phyloP scores from a whole-genome alignment of 1,140 invertebrate genomes.

The Drepana arcuata region DNA sequence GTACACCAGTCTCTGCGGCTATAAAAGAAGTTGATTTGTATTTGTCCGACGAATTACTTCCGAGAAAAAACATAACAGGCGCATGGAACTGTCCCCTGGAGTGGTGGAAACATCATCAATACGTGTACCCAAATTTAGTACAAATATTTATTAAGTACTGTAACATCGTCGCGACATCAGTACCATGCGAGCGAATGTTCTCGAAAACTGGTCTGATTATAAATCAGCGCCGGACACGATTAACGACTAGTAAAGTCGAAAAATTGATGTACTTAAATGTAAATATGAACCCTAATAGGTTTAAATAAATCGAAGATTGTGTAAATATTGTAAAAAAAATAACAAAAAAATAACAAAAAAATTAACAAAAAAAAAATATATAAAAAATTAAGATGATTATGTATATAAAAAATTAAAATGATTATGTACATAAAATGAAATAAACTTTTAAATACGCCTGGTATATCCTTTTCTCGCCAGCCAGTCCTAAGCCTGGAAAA shows the following conservation, averaged over 20 bases:
- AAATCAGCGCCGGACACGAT: conserved; percentile 7
- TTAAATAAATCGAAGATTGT: not conserved
- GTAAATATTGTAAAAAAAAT: too few relatives aligned
- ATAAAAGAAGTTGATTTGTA: conserved; percentile 12
- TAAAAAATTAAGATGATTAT: not conserved
- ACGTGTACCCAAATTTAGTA: conserved; percentile 12
- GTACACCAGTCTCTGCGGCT: conserved; percentile 1
- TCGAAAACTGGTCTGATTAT: conserved; percentile 10
- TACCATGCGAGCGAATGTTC: conserved; percentile 13
- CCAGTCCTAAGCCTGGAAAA: too few relatives aligned
- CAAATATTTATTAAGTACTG: conserved; percentile 8
- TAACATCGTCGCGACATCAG: conserved; percentile 13
- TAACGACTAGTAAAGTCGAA: conserved; percentile 11
- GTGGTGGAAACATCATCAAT: conserved; percentile 15
- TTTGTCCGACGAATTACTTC: conserved; percentile 11
- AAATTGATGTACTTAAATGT: conserved; percentile 11
- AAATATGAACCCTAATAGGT: conserved; percentile 3
- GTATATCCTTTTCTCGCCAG: too few relatives aligned
- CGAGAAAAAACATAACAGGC: conserved; percentile 8
- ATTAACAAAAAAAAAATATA: not conserved
- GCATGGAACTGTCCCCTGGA: conserved; percentile 10
- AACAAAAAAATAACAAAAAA: conserved; percentile 1
- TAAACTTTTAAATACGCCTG: too few relatives aligned
- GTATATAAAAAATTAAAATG: too few relatives aligned
- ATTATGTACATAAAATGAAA: too few relatives aligned